Base-by-base conservation (phyloP, 2,888 invertebrate species). In the Amphipoea oculea region DNA sequence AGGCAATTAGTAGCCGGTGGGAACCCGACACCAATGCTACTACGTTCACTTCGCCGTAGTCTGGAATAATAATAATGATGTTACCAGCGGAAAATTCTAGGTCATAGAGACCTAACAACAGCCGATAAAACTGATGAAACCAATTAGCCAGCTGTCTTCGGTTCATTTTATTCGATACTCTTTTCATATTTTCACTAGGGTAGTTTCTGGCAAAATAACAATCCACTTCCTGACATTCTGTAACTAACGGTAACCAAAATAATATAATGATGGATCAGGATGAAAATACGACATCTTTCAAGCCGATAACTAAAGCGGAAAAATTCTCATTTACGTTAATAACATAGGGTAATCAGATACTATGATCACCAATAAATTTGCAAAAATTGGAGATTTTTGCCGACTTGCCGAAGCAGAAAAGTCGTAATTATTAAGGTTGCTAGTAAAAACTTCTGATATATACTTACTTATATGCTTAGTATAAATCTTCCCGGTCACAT, bases 1-100 rank as follows among this genome's bases (percentile, higher is more conserved):
- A 94, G 0, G 96, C 95, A 4, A 97, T 94, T 42, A 97, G 90
- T 65, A 97, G 92, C 11, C 96, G 94, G 14, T 92, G 92, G 0
- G 94, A 92, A 0, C 94, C 92, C 5, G 93, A 90, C 74, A 97
- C 93, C 0, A 97, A 94, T 0, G 97, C 90, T 9, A 97, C 95
- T 23, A 97, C 93, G 76, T 97, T 96, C 7, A 97, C 97, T 86
- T 96, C 95, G 0, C 97, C 97, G 78, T 96, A 96, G 80, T 90
- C 97, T 97, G 20, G 40, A 66, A 63, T 29, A 14, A 65, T n/a
- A 9, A 73, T 23, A 2, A 17, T 65, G 11, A 45, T 70, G 23
- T 70, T 51, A 36, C 17, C 9, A 67, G 9, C 23, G 7, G 36
- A 9, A 63, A 20, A 20, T 63, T 17, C 20, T 36, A 36, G 9